Evolutionary conservation across 1,140 invertebrate species (phyloP), one percentile per base, ranked within the genome.

Genomic region (Euglossa dilemma): DNA sequence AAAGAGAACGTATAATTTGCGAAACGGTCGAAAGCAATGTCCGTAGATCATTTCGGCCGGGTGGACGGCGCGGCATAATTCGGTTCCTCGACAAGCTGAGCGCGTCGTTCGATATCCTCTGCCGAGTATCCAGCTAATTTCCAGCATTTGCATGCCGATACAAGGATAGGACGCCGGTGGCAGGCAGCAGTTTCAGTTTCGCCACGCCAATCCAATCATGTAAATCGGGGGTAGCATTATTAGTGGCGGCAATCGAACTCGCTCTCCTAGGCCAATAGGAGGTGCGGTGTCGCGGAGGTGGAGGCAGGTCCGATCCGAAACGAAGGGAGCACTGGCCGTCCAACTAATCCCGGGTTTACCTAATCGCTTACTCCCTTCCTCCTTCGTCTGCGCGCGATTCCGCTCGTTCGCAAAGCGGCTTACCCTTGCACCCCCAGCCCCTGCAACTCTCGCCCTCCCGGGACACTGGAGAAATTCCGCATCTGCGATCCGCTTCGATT

Each of bases 271-370:
- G 69, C 79, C 75, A 80, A 85, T 64, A 73, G 88, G 78, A 71
- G 83, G 20, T 52, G 43, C 8, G 66, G 66, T 45, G 64, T 66
- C 64, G 45, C 14, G 73, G 74, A 23, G 69, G 82, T 67, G 69
- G 77, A 70, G 80, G 83, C 54, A 85, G 75, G 77, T 74, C 80
- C 81, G 66, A 74, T 90, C 90, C 87, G 90, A 86, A 82, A 84
- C 85, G 85, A 89, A 89, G 75, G 91, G 89, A 87, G 87, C 73
- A 89, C 76, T 85, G 89, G 87, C 90, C 71, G 87, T 87, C 89
- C 89, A 91, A 94, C 94, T 94, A 94, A 94, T 94, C 94, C 93
- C 72, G 91, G 93, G 93, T 93, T 94, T 94, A 94, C 93, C 93
- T 94, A 94, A 94, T 94, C 93, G 93, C 91, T 90, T 90, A 86